Percentiles rank a stretch among this genome's conserved stretches.
These are phyloP conservation scores for Lamellibrachia columna DNA, from an alignment of 2,888 invertebrate species.

Conservation along the genomic window DNA sequence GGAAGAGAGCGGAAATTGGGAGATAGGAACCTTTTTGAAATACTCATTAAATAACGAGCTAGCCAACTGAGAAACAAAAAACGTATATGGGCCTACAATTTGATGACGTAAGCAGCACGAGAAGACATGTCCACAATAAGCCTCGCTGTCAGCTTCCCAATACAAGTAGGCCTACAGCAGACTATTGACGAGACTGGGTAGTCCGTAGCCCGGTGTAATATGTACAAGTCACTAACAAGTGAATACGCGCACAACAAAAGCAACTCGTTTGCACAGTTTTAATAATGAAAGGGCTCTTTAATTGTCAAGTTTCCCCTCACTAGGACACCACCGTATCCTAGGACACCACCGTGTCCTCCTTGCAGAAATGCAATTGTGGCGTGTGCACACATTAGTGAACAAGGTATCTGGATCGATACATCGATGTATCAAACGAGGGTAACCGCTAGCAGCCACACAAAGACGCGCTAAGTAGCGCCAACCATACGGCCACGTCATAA, in stretches of 20 bases:
- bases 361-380: not conserved
- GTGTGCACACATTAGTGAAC: not conserved
- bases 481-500: not conserved
- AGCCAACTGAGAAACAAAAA: too few relatives aligned
- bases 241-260: not conserved
- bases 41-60: too few relatives aligned
- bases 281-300: not conserved
- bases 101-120: not conserved
- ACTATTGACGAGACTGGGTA: not conserved
- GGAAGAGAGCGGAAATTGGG: too few relatives aligned
- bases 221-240: not conserved
- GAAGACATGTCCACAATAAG: not conserved
- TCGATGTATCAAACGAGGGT: not conserved
- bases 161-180: not conserved
- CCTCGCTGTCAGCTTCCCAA: not conserved
- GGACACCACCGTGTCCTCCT: not conserved
- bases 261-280: not conserved
- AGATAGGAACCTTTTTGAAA: too few relatives aligned
- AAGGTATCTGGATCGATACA: not conserved
- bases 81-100: too few relatives aligned
- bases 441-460: not conserved
- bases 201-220: not conserved
- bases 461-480: not conserved
- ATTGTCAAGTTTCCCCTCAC: not conserved
- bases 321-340: not conserved